Base-by-base conservation (phyloP, 2,888 invertebrate genomes). In the Cynaeus angustus region DNA sequence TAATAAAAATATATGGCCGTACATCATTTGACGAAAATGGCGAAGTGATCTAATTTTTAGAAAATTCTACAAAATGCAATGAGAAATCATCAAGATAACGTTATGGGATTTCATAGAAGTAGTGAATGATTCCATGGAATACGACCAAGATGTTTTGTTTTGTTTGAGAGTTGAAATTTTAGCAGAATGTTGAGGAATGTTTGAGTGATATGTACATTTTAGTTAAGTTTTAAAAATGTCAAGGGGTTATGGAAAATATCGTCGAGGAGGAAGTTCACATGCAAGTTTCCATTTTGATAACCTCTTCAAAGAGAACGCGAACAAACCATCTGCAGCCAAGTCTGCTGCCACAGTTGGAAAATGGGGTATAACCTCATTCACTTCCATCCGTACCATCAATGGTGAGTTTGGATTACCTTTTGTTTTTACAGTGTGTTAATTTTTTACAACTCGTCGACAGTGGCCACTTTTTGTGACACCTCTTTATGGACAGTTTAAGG, bases 301-400 rank as follows among this genome's bases (percentile, higher is more conserved):
- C 79, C 83, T 89, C 71, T 87, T 90, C 78, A 88, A 94, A 83
- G 91, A 92, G 81, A 94, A 94, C 84, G 94, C 92, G 83, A 96
- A 95, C 84, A 92, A 93, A 79, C 96, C 96, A 6, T 91, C 94
- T 59, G 95, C 95, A 64, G 94, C 96, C 58, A 91, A 95, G 75
- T 95, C 96, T 28, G 94, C 96, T 75, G 96, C 96, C 73, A 95
- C 94, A 30, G 93, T 96, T 75, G 96, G 96, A 77, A 94, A 96
- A 88, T 97, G 96, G 96, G 96, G 96, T 77, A 94, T 95, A 84
- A 96, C 96, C 80, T 95, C 96, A 74, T 96, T 96, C 85, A 96
- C 96, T 16, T 96, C 96, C 2, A 93, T 96, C 72, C 89, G 96
- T 80, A 95, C 91, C 82, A 88, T 91, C 75, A 92, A 92, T 86